phyloP scores from a whole-genome alignment of 64 coral and sea anemone genomes.

The Montipora cactus region DNA sequence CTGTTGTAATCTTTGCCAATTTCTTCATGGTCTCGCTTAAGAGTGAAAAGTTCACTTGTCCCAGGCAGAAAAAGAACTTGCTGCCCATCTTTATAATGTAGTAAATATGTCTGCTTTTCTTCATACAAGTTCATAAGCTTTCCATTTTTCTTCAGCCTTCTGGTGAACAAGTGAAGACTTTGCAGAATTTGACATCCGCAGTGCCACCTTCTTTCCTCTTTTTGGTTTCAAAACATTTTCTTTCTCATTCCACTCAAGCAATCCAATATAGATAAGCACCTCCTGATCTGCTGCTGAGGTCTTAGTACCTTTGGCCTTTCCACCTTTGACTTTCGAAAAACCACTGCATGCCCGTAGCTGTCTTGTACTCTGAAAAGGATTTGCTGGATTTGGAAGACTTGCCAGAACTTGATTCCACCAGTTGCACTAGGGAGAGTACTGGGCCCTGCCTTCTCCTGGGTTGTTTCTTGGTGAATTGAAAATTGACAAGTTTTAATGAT shows the following conservation, averaged over 20 bases:
- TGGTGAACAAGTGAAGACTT: slow-evolving; percentile 27
- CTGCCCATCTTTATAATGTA: slow-evolving; percentile 69
- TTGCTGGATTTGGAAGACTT: slow-evolving; percentile 26
- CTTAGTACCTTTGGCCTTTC: slow-evolving; percentile 20
- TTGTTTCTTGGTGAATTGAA: background rate
- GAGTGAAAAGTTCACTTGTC: slow-evolving; percentile 25
- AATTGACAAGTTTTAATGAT: background rate
- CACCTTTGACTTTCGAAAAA: slow-evolving; percentile 10
- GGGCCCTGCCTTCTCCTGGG: background rate
- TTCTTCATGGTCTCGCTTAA: slow-evolving; percentile 72
- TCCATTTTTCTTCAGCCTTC: slow-evolving; percentile 67
- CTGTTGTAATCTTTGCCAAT: slow-evolving; percentile 81
- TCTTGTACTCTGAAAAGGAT: slow-evolving; percentile 15
- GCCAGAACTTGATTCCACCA: slow-evolving; percentile 15
- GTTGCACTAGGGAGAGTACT: background rate
- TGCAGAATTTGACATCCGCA: slow-evolving; percentile 42
- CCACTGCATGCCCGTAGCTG: slow-evolving; percentile 13
- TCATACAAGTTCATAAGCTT: slow-evolving; percentile 68
- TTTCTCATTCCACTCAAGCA: slow-evolving; percentile 58
- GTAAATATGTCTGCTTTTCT: slow-evolving; percentile 32
- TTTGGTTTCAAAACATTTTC: slow-evolving; percentile 58
- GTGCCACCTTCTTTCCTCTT: slow-evolving; percentile 49
- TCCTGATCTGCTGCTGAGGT: background rate
- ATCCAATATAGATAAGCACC: slow-evolving; percentile 63
- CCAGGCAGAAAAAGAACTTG: slow-evolving; percentile 70